Evolutionary conservation across 2,797 vertebrate species (phyloP).

Genomic region (Semaprochilodus insignis): DNA sequence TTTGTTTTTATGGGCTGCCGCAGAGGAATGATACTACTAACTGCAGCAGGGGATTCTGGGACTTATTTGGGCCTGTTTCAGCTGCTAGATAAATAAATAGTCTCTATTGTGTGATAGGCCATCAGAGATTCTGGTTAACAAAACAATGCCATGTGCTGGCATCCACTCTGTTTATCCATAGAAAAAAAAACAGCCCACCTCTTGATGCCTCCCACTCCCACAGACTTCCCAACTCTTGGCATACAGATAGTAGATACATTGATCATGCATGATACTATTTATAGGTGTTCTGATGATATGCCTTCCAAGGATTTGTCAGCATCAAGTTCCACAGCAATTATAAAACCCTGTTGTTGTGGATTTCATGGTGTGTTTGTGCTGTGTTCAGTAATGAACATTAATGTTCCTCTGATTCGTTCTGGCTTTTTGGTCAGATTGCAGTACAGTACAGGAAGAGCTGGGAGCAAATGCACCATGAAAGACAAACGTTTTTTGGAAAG

Average conservation of each 20-base stretch:
- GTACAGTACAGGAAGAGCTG: no score
- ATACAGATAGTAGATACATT: background rate
- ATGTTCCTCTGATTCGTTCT: no score
- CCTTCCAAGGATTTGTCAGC: no score
- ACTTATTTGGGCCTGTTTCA: constrained; percentile 38
- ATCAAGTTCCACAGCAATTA: no score
- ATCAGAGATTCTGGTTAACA: background rate
- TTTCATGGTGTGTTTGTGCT: no score
- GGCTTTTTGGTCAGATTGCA: no score
- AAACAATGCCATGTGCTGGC: background rate
- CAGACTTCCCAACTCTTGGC: background rate
- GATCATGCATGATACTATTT: background rate
- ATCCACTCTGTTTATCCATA: background rate
- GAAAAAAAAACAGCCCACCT: background rate
- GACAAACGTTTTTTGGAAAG: no score
- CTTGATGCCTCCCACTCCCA: background rate
- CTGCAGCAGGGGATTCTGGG: constrained; percentile 23
- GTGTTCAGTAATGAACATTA: no score
- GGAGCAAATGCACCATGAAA: background rate
- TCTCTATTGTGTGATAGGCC: background rate
- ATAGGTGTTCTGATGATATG: background rate
- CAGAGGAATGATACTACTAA: constrained; percentile 6
- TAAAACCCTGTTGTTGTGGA: no score
- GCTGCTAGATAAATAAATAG: background rate
- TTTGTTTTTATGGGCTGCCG: background rate